Base-by-base conservation (phyloP, 2,113 vertebrate genomes). In the Lipophrys pholis region DNA sequence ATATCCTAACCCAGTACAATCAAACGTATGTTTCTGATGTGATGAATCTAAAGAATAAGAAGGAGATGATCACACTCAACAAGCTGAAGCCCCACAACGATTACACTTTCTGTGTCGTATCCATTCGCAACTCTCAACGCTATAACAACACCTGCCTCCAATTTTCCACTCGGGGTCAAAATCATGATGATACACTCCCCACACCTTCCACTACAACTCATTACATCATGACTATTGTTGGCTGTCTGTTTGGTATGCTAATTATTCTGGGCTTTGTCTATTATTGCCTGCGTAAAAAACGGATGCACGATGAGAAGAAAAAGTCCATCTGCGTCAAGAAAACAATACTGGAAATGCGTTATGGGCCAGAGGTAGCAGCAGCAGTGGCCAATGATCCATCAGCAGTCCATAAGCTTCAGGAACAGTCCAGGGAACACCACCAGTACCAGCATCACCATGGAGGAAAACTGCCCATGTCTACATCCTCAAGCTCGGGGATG, bases 191-290 rank as follows among this genome's bases (percentile, higher is more conserved):
- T 53, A 91, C 93, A 59, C 89, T 94, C 21, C 95, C 96, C 59
- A 96, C 93, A 76, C 94, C 97, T 11, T 99, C 97, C 80, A 99
- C 97, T 52, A 98, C 97, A 36, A 97, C 96, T 0, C 97, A 99
- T 82, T 99, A 99, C 85, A 99, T 99, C 74, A 97, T 99, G 96
- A 99, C 97, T 49, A 98, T 98, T 63, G 93, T 99, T 58, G 97
- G 97, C 69, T 99, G 97, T 70, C 95, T 99, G 53, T 98, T 99
- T 50, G 97, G 98, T 58, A 99, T 99, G 98, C 95, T 99, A 48
- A 95, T 99, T 10, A 92, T 99, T 53, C 92, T 99, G 64, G 97
- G 98, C 0, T 82, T 97, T 2, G 97, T 99, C 39, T 99, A 99
- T 87, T 99, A 98, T 81, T 99, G 97, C 87, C 90, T 99, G 68